Conservation (phyloP, 2,888 invertebrate species). For the Timema cristinae region DNA sequence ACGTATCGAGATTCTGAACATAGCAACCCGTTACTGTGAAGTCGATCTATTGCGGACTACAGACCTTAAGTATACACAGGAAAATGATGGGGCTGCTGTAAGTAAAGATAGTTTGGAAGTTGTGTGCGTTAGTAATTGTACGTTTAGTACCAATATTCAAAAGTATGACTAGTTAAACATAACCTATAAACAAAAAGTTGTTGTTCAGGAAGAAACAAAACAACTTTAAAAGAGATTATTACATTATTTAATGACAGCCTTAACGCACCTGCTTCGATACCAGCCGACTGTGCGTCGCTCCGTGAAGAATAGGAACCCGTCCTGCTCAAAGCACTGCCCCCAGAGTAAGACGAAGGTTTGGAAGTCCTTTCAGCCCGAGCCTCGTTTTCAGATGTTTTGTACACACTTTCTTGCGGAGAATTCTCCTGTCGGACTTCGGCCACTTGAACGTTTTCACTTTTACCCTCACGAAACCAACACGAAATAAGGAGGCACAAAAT, state of each 20-base stretch:
- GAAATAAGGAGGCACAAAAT: conserved; percentile 27
- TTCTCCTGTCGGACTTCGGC: conserved; percentile 24
- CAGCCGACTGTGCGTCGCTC: conserved; percentile 21
- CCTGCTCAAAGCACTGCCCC: conserved; percentile 18
- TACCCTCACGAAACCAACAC: conserved; percentile 25
- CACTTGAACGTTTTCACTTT: conserved; percentile 22
- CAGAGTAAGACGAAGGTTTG: conserved; percentile 25
- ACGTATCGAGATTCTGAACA: no score
- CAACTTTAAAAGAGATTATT: background rate
- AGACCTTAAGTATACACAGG: no score
- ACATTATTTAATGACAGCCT: no score
- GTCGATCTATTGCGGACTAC: no score
- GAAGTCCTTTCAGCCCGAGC: background rate
- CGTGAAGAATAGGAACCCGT: conserved; percentile 23
- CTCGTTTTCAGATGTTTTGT: no score
- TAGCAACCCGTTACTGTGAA: no score
- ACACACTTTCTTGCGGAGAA: no score
- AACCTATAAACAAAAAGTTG: background rate
- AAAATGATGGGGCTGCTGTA: no score
- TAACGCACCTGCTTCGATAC: conserved; percentile 28
- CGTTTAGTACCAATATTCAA: background rate
- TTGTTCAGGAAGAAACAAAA: no score
- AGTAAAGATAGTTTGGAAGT: no score
- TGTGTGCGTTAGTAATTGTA: background rate
- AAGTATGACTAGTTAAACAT: background rate